Percentiles rank a stretch among this genome's conserved stretches.
These are phyloP conservation scores for Prorops nasuta DNA, from an alignment of 1,140 invertebrate species.

Conservation along the genomic window DNA sequence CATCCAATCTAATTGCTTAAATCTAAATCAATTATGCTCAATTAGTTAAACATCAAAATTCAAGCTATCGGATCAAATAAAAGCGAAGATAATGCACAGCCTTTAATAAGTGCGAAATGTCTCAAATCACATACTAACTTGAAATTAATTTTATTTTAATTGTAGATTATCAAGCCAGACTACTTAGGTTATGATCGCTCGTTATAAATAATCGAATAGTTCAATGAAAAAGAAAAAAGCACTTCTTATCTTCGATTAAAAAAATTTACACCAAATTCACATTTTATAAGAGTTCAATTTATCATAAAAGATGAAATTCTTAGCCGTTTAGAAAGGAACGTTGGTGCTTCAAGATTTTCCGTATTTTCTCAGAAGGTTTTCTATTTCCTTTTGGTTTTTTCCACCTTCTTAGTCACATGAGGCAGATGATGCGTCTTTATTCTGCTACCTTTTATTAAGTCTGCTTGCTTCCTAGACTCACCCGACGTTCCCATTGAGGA, in stretches of 20 bases:
- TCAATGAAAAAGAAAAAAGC: slow-evolving; percentile 10
- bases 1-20: no score
- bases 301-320: no score
- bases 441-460: slow-evolving; percentile 42
- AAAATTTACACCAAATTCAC: slow-evolving; percentile 20
- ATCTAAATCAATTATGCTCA: no score
- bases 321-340: not conserved
- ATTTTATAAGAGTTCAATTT: no score
- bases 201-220: slow-evolving; percentile 13
- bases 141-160: not conserved
- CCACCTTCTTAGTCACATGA: slow-evolving; percentile 41
- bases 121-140: slow-evolving; percentile 1
- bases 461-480: no score
- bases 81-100: slow-evolving; percentile 34
- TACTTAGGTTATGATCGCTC: not conserved
- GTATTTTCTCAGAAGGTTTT: no score
- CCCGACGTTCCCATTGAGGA: no score
- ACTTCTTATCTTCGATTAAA: not conserved
- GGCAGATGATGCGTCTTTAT: slow-evolving; percentile 43
- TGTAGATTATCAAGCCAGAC: not conserved
- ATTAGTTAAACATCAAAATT: no score
- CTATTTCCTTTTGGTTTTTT: slow-evolving; percentile 54
- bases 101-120: slow-evolving; percentile 18
- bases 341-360: no score
- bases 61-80: no score